Base-by-base conservation (phyloP, 1,140 invertebrate species). In the Trichoplusia ni region DNA sequence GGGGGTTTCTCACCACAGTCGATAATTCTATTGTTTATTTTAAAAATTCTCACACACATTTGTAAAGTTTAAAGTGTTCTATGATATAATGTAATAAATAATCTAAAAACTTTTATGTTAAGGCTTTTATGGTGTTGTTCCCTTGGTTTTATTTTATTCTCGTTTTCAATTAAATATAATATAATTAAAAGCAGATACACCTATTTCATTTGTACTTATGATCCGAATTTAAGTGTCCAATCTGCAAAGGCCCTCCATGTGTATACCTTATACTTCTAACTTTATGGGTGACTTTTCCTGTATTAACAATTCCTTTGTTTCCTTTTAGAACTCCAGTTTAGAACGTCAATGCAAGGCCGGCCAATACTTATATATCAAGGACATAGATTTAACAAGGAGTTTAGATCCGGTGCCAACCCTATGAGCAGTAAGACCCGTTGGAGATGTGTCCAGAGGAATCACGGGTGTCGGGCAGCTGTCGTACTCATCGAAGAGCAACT, bases 1-100 rank as follows among this genome's bases (percentile, higher is more conserved):
- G 71, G 0, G 65, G 56, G 19, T 19, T 56, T 2, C n/a, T 69
- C n/a, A 35, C 23, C 8, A 77, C 71, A 4, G 0, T 77, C 2
- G 47, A 63, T 2, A 40, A 71, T 16, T 6, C 8, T 11, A 40
- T 73, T 14, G 33, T 67, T 11, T 51, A 62, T 16, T 13, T 62
- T 2, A 71, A 56, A 5, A 40, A 62, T n/a, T n/a, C n/a, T 13
- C 71, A 69, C 27, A 44, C 46, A 5, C 51, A 58, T 46, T n/a
- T n/a, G n/a, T n/a, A n/a, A n/a, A n/a, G n/a, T n/a, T n/a, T n/a
- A n/a, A n/a, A n/a, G n/a, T n/a, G n/a, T n/a, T n/a, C n/a, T n/a
- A n/a, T n/a, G n/a, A n/a, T n/a, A n/a, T n/a, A n/a, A n/a, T n/a
- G n/a, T n/a, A n/a, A n/a, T n/a, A n/a, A n/a, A n/a, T n/a, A n/a